Evolutionary conservation across 2,797 vertebrate species (phyloP).

Genomic region (Myripristis jacobus): DNA sequence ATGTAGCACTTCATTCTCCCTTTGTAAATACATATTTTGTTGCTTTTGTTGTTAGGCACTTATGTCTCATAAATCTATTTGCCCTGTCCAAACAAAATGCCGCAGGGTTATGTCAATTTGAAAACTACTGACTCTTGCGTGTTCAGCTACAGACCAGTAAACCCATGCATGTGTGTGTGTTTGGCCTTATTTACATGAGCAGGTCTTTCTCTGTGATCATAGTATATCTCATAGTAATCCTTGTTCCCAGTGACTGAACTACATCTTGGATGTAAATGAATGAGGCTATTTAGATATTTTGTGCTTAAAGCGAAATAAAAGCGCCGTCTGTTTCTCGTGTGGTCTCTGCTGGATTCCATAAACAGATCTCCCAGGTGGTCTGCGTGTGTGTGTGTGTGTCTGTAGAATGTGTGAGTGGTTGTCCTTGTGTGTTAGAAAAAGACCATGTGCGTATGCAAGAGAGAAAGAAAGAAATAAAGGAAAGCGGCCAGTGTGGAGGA

Average conservation of each 20-base stretch:
- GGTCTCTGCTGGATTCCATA: constrained; percentile 79
- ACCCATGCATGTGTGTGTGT: constrained; percentile 35
- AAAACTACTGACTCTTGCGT: constrained; percentile 22
- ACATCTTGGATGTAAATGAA: constrained; percentile 51
- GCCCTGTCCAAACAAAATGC: constrained; percentile 25
- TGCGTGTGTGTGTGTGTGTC: constrained; percentile 27
- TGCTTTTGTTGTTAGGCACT: constrained; percentile 57
- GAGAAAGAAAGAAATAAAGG: constrained; percentile 72
- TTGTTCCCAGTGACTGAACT: constrained; percentile 36
- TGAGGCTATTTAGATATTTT: constrained; percentile 49
- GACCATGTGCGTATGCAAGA: constrained; percentile 38
- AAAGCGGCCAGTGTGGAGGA: constrained; percentile 76
- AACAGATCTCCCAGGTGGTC: constrained; percentile 92
- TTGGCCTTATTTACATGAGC: constrained; percentile 50
- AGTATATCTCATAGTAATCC: constrained; percentile 38
- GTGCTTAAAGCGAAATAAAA: constrained; percentile 67
- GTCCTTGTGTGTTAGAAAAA: constrained; percentile 29
- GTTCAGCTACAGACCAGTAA: constrained; percentile 26
- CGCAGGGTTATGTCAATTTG: constrained; percentile 12
- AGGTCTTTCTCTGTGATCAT: constrained; percentile 56
- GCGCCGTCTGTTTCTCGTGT: constrained; percentile 65
- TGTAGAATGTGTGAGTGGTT: constrained; percentile 26
- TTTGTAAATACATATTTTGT: constrained; percentile 55
- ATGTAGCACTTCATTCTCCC: no score
- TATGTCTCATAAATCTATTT: constrained; percentile 41